Percentiles rank a stretch among this genome's conserved stretches.
Conservation (phyloP, 2,113 vertebrate species). For the Aegotheles bennettii region DNA sequence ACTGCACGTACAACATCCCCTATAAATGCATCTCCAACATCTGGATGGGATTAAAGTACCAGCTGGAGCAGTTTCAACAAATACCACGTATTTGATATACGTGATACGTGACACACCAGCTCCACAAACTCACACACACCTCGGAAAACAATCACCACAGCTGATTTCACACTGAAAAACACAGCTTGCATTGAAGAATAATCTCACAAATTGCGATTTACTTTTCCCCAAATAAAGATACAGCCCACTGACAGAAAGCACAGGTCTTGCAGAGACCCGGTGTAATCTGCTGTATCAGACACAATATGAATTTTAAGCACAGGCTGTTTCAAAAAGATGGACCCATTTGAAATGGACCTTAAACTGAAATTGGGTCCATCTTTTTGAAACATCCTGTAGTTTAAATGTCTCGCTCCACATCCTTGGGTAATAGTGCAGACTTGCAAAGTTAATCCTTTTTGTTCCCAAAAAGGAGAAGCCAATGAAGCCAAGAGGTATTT, state of each 20-base stretch:
- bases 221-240: not conserved
- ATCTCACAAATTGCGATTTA: not conserved
- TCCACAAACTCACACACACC: not conserved
- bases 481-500: not conserved
- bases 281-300: no score
- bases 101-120: accelerated
- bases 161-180: not conserved
- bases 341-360: no score
- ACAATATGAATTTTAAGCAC: not conserved
- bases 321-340: no score
- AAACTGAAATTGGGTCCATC: no score
- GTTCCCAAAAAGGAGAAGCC: not conserved
- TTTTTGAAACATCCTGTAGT: no score
- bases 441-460: no score
- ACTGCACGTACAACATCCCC: accelerated
- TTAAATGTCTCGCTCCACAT: not conserved
- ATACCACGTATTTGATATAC: no score
- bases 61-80: not conserved
- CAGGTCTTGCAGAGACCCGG: not conserved
- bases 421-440: not conserved
- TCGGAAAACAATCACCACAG: not conserved
- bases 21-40: not conserved
- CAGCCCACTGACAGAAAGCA: not conserved
- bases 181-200: not conserved
- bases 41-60: not conserved